Percentiles rank a stretch among this genome's conserved stretches.
phyloP scores from a whole-genome alignment of 2,888 invertebrate genomes.

The Apamea anceps region DNA sequence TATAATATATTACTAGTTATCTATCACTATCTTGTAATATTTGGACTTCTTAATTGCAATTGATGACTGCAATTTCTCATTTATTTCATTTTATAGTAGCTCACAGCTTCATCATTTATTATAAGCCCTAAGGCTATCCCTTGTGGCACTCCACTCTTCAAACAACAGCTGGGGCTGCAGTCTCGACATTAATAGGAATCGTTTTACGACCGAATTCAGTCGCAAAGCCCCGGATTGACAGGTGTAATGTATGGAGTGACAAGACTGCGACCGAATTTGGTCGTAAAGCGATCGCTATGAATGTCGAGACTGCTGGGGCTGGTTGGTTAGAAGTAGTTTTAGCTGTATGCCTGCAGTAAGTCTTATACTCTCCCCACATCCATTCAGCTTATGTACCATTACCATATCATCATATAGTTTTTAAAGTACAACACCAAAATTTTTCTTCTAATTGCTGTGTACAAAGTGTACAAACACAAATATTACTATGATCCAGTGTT shows the following conservation, averaged over 20 bases:
- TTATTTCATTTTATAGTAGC: not conserved
- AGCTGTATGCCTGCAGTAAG: not conserved
- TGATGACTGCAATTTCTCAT: not conserved
- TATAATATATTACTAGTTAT: not conserved
- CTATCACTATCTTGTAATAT: not conserved
- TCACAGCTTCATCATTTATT: not conserved
- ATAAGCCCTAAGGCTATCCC: not conserved
- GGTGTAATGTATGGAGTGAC: no score
- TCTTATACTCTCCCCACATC: not conserved
- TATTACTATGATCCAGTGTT: slow-evolving; percentile 14
- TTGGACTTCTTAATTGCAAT: no score
- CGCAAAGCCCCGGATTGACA: no score
- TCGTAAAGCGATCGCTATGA: no score
- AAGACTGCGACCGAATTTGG: no score
- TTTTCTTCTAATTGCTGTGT: not conserved
- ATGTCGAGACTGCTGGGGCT: no score
- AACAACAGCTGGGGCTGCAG: no score
- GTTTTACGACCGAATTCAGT: no score
- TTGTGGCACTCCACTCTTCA: not conserved
- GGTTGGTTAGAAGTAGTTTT: not conserved
- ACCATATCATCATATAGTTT: not conserved
- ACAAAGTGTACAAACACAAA: not conserved
- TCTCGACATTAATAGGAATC: no score
- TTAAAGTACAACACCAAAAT: not conserved
- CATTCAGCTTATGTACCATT: not conserved